phyloP scores from a whole-genome alignment of 2,888 invertebrate genomes.

The Corbicula japonica region DNA sequence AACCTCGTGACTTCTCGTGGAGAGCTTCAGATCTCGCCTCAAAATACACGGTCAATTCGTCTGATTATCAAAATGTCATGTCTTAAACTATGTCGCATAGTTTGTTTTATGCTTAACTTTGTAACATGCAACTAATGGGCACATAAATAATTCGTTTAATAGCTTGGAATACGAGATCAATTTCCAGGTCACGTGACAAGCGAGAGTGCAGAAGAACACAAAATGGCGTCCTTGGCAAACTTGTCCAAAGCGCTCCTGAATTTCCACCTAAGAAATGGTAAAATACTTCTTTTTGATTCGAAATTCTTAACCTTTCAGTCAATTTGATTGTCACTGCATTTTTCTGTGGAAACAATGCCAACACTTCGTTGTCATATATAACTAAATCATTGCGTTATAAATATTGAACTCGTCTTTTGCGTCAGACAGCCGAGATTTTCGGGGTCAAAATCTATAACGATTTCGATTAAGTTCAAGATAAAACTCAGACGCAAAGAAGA shows the following conservation, averaged over 20 bases:
- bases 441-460: constrained; percentile 52
- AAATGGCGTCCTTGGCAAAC: constrained; percentile 60
- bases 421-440: not conserved
- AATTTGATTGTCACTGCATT: too few species aligned
- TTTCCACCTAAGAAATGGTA: constrained; percentile 54
- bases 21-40: constrained; percentile 26
- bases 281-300: too few species aligned
- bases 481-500: too few species aligned
- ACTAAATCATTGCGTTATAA: too few species aligned
- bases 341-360: too few species aligned
- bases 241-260: constrained; percentile 38
- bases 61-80: not conserved
- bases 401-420: not conserved
- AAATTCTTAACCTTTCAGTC: too few species aligned
- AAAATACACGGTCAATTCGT: not conserved
- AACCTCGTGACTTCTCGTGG: constrained; percentile 68
- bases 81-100: not conserved
- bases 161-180: not conserved
- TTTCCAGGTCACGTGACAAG: constrained; percentile 41
- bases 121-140: not conserved
- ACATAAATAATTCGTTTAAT: not conserved
- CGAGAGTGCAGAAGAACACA: constrained; percentile 42
- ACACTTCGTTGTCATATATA: too few species aligned
- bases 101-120: not conserved
- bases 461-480: not conserved